A percentile compares a stretch with the other conserved stretches of the same genome.
Conservation (phyloP, 2,888 invertebrate species). For the Cantharis nigra region DNA sequence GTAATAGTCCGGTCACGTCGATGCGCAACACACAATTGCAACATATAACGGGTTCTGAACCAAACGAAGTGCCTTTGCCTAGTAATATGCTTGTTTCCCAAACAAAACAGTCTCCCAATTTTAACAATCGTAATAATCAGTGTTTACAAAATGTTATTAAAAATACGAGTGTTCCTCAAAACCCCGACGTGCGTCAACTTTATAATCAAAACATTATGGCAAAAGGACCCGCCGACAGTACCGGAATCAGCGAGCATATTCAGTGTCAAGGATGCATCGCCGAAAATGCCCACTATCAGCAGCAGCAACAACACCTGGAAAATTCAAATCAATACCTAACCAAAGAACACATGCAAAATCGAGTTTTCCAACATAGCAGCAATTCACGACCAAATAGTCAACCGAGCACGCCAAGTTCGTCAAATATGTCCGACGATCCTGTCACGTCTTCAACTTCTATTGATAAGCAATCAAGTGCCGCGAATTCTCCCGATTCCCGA, state of each 20-base stretch:
- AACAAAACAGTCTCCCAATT: constrained; percentile 42
- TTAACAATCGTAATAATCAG: constrained; percentile 42
- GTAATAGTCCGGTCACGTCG: constrained; percentile 47
- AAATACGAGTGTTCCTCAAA: constrained; percentile 7
- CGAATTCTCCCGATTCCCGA: constrained; percentile 64
- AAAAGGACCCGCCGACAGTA: constrained; percentile 46
- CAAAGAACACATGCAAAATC: constrained; percentile 47
- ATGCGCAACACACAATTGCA: constrained; percentile 41
- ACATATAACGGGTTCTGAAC: constrained; percentile 44
- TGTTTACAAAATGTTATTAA: constrained; percentile 36
- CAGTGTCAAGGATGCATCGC: constrained; percentile 63
- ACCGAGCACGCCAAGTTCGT: constrained; percentile 62
- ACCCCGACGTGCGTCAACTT: constrained; percentile 30
- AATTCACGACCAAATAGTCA: constrained; percentile 58
- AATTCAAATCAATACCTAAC: constrained; percentile 54
- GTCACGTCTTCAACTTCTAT: constrained; percentile 72
- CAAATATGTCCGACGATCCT: constrained; percentile 63
- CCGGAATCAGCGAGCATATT: constrained; percentile 45
- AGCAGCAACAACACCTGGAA: constrained; percentile 39
- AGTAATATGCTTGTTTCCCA: constrained; percentile 50
- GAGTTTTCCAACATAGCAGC: constrained; percentile 21
- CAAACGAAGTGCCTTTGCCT: constrained; percentile 54
- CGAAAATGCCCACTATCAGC: constrained; percentile 56
- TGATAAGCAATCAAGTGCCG: constrained; percentile 58
- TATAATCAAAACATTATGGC: constrained; percentile 39